A percentile compares a stretch with the other conserved stretches of the same genome.
Conservation (phyloP, 2,797 vertebrate genomes). For the Pseudomugil tenellus region DNA sequence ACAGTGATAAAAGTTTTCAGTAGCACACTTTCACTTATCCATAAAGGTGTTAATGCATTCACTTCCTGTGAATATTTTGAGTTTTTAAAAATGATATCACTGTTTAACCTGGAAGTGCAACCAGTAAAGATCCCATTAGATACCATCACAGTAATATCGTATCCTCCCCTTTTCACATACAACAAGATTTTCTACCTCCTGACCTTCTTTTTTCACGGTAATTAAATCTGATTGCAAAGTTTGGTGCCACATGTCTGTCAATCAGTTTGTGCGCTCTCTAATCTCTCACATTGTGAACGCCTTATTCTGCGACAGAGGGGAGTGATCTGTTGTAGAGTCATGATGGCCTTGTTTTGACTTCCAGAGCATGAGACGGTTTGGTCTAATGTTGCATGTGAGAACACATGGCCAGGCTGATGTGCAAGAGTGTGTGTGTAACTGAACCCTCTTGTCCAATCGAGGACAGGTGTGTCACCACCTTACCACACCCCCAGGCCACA, state of each 20-base stretch:
- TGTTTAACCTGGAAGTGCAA: no score
- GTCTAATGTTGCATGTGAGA: constrained; percentile 60
- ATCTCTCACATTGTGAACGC: constrained; percentile 19
- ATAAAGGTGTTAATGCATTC: no score
- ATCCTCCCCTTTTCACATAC: no score
- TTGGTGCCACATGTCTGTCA: neutral
- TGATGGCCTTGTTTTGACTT: constrained; percentile 29
- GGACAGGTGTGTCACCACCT: constrained; percentile 83
- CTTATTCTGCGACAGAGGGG: constrained; percentile 20
- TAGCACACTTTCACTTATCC: no score
- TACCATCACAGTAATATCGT: no score
- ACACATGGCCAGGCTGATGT: constrained; percentile 68
- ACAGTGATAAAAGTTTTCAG: neutral
- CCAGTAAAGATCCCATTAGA: no score
- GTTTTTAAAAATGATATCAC: no score
- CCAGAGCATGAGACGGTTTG: constrained; percentile 36
- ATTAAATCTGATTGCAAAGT: constrained; percentile 20
- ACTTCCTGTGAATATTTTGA: no score
- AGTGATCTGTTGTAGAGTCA: constrained; percentile 29
- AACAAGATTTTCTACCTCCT: neutral
- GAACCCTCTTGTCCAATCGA: constrained; percentile 68
- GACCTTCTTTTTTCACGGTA: constrained; percentile 18
- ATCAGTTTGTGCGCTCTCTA: constrained; percentile 12
- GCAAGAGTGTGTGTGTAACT: constrained; percentile 64
- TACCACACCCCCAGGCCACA: constrained; percentile 77